phyloP scores from a whole-genome alignment of 2,113 vertebrate genomes.

The Cacatua alba region DNA sequence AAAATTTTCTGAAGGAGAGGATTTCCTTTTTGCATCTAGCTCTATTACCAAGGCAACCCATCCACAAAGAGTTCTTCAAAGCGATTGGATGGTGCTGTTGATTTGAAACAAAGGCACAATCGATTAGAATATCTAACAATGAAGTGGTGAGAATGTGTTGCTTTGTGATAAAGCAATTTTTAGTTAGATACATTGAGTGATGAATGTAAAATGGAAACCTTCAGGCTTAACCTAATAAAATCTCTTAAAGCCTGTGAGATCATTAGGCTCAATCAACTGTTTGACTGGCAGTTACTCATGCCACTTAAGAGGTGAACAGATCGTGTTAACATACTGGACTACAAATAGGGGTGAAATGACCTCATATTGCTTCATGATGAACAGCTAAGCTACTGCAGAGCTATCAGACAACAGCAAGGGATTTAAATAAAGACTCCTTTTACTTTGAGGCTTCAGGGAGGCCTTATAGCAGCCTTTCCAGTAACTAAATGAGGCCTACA shows the following conservation, averaged over 20 bases:
- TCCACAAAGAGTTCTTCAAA: slow-evolving; percentile 1
- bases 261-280: not conserved
- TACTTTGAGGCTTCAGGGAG: not conserved
- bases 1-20: not conserved
- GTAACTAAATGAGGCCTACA: not conserved
- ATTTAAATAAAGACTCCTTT: not conserved
- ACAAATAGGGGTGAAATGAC: not conserved
- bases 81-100: not conserved
- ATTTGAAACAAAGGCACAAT: not conserved
- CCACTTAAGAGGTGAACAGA: not conserved
- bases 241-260: not conserved
- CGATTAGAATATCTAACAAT: not conserved
- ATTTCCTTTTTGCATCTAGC: not conserved
- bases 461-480: not conserved
- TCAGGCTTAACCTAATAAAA: not conserved
- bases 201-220: not conserved
- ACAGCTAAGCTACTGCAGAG: not conserved
- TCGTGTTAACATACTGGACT: not conserved
- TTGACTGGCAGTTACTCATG: not conserved
- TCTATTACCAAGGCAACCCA: slow-evolving; percentile 9
- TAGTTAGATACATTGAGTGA: not conserved
- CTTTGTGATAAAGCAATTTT: not conserved
- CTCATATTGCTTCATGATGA: not conserved
- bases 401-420: not conserved
- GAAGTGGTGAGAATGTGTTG: not conserved